Conservation (phyloP, 1,140 invertebrate species). For the Zaprionus ornatus region DNA sequence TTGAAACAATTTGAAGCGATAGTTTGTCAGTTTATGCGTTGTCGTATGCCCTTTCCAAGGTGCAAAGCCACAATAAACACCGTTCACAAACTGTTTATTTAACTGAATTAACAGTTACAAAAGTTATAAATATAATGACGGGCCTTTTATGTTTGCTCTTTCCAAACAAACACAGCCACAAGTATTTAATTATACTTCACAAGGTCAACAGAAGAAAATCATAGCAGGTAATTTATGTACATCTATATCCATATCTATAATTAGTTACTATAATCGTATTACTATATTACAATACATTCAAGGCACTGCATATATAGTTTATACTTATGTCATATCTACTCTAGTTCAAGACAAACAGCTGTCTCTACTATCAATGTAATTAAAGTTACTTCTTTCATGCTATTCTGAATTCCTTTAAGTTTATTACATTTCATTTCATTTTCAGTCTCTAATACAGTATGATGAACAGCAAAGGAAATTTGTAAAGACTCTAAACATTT, state of each 20-base stretch:
- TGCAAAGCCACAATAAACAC: neutral
- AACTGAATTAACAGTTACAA: neutral
- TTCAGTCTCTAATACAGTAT: neutral
- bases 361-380: neutral
- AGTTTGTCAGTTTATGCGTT: neutral
- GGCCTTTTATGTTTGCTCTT: neutral
- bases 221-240: no score
- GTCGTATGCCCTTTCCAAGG: slow-evolving; percentile 5
- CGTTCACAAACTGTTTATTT: neutral
- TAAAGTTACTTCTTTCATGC: no score
- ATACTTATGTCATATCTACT: no score
- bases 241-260: no score
- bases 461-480: slow-evolving; percentile 9
- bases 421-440: neutral
- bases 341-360: no score
- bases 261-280: no score
- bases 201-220: no score
- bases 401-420: neutral
- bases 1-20: slow-evolving; percentile 22
- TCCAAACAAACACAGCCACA: neutral
- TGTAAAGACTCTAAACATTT: neutral
- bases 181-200: neutral
- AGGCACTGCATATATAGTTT: no score
- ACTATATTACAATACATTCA: no score
- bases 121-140: neutral